Evolutionary conservation across 2,888 invertebrate species (phyloP).

Genomic region (Drosophila mulleri): DNA sequence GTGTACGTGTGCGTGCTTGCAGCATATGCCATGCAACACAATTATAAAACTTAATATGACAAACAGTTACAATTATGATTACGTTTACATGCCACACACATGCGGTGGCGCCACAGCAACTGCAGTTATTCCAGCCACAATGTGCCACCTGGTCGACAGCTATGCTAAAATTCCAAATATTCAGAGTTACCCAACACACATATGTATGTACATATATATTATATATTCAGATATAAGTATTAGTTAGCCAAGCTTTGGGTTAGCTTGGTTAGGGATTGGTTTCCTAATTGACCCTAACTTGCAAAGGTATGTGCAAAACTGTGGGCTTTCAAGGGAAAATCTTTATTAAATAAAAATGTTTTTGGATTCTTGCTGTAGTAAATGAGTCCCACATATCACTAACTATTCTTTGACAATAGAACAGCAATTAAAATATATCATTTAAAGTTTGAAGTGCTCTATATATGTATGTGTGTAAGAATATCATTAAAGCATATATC

Average conservation of each 20-base stretch:
- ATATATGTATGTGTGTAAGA: too few relatives aligned
- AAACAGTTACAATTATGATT: constrained; percentile 55
- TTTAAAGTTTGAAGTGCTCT: too few relatives aligned
- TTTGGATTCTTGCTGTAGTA: background rate
- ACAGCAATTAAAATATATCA: too few relatives aligned
- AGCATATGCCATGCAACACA: constrained; percentile 15
- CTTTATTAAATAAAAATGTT: background rate
- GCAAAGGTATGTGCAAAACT: background rate
- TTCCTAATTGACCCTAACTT: background rate
- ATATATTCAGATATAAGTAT: background rate
- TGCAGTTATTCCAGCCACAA: constrained; percentile 7
- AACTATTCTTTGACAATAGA: too few relatives aligned
- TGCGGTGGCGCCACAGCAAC: constrained; percentile 32
- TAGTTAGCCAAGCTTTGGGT: background rate
- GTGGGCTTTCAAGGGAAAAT: background rate
- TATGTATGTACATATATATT: too few relatives aligned
- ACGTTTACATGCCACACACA: constrained; percentile 49
- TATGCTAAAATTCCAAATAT: background rate
- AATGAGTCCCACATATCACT: too few relatives aligned
- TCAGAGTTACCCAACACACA: background rate
- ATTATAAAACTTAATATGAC: constrained; percentile 51
- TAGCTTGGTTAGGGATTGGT: background rate
- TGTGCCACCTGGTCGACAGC: background rate
- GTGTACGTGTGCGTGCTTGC: background rate
- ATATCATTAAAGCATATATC: too few relatives aligned